Conservation (phyloP, 2,113 vertebrate species). For the Brachypodius melanocephalos region DNA sequence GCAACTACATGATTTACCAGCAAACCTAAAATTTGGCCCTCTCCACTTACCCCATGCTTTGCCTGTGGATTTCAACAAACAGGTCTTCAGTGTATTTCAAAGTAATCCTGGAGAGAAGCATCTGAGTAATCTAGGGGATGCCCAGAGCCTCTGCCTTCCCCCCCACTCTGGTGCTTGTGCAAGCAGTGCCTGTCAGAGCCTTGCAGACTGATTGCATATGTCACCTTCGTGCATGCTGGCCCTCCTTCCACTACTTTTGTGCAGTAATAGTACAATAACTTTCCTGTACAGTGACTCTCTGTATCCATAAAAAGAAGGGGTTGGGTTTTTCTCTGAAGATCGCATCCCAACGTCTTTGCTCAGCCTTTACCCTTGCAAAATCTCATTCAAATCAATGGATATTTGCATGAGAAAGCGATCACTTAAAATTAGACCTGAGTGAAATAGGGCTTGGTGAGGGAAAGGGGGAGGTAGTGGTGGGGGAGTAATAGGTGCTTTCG, state of each 20-base stretch:
- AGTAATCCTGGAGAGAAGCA: neutral
- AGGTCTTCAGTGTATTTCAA: neutral
- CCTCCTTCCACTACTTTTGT: neutral
- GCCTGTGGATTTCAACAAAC: neutral
- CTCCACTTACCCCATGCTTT: neutral
- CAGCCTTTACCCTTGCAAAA: conserved; percentile 30
- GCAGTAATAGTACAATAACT: neutral
- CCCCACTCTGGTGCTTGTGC: neutral
- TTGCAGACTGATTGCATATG: neutral
- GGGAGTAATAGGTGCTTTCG: neutral
- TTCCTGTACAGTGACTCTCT: conserved; percentile 17
- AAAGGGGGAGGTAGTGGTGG: neutral
- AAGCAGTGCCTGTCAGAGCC: neutral
- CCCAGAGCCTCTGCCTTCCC: neutral
- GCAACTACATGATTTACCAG: neutral
- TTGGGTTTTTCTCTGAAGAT: conserved; percentile 13
- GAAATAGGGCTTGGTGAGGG: neutral
- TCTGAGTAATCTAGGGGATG: neutral
- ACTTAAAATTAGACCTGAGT: conserved; percentile 50
- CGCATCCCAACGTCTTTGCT: conserved; percentile 16
- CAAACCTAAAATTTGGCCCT: neutral
- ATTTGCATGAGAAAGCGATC: conserved; percentile 61
- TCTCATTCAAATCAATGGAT: conserved; percentile 29
- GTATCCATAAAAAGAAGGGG: neutral
- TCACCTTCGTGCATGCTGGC: neutral